Base-by-base conservation (phyloP, 2,113 vertebrate genomes). In the Toxotes chatareus region DNA sequence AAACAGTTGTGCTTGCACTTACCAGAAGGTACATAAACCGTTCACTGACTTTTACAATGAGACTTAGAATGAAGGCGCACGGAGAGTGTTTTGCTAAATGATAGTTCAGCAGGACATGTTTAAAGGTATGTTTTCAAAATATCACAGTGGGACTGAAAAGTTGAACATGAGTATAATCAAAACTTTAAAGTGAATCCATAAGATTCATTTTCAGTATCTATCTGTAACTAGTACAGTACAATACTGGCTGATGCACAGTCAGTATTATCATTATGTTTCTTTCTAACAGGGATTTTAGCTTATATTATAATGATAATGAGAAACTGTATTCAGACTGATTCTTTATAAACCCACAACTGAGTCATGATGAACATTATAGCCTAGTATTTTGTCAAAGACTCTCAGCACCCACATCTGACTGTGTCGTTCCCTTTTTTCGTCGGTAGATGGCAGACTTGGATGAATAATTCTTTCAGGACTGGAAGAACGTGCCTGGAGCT, bases 401-500 rank as follows among this genome's bases (percentile, higher is more conserved):
- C 40, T 38, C 31, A 38, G n/a, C 27, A 8, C 19, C 64, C 47
- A 51, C 44, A 40, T 36, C 14, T 31, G 17, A 32, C 0, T 16
- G 4, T 23, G 85, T 38, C 34, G 10, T 86, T 87, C 14, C 55
- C 10, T 34, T 44, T 71, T 78, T 13, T 17, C 3, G 83, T 73
- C 93, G 70, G 70, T 93, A 92, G 94, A 94, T 94, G 93, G 89
- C 93, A 88, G 61, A 82, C 92, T 93, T 94, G 91, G 92, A 92
- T 74, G 80, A 79, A 14, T 68, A 86, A 92, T 91, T 67, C 36
- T 59, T 71, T n/a, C 44, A 70, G 60, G 4, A 27, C 0, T 0
- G 8, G 10, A 7, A n/a, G 85, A 13, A 59, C 72, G 81, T 69
- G 76, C 79, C 34, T 23, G 55, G 47, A 2, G 23, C 53, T 59